Conservation (phyloP, 2,888 invertebrate species). For the Chirona hameri region DNA sequence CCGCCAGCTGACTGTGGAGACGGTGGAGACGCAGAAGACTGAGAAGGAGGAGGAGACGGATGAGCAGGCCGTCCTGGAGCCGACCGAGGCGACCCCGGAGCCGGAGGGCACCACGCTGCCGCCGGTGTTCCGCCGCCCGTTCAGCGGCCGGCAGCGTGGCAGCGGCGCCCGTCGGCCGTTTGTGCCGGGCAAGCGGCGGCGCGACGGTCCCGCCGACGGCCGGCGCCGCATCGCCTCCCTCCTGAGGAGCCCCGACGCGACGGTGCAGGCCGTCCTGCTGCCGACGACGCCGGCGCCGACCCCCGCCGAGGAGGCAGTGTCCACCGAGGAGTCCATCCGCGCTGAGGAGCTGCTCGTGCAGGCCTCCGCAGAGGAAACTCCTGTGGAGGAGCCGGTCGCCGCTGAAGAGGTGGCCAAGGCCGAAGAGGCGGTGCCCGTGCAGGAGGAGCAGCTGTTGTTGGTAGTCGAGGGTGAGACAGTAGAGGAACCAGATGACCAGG, state of each 20-base stretch:
- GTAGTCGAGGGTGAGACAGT: conserved; percentile 23
- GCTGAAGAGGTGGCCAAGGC: not conserved
- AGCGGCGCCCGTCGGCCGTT: conserved; percentile 55
- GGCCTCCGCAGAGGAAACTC: not conserved
- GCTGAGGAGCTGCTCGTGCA: not conserved
- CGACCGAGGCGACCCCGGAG: not conserved
- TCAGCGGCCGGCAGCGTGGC: conserved; percentile 64
- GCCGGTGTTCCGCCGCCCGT: conserved; percentile 66
- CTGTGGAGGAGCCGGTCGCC: not conserved
- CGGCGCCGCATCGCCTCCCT: not conserved
- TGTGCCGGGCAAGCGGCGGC: not conserved
- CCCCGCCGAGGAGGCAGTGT: not conserved
- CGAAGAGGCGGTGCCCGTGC: not conserved
- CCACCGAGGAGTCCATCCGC: not conserved
- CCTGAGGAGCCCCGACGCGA: not conserved
- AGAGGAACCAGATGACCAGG: not conserved
- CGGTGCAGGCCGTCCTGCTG: conserved; percentile 1
- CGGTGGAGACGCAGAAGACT: not conserved
- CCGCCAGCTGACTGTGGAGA: not conserved
- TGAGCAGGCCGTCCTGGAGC: not conserved
- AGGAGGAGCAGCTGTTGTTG: not conserved
- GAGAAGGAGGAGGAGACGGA: not conserved
- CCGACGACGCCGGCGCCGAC: not conserved
- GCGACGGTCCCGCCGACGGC: not conserved
- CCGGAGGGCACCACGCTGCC: conserved; percentile 50